A percentile compares a stretch with the other conserved stretches of the same genome.
phyloP scores from a whole-genome alignment of 2,888 invertebrate genomes.

The Rhabditoides inermis region DNA sequence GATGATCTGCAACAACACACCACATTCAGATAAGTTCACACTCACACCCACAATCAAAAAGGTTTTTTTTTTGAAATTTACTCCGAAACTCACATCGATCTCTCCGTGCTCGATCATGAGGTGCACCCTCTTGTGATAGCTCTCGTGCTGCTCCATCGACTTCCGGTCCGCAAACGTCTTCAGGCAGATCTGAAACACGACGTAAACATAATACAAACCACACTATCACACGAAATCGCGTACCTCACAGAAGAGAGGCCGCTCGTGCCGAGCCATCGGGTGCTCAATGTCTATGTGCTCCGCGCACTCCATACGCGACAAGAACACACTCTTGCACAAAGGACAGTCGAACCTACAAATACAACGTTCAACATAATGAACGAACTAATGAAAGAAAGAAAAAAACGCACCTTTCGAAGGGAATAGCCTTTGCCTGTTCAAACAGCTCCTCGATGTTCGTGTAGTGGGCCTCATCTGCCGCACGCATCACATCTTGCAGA shows the following conservation, averaged over 20 bases:
- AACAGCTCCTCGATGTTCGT: conserved; percentile 27
- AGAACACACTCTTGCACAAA: conserved; percentile 41
- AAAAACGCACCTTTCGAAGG: conserved; percentile 40
- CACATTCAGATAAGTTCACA: too few species aligned
- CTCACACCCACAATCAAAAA: too few species aligned
- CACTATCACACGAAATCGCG: too few species aligned
- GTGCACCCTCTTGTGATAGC: conserved; percentile 34
- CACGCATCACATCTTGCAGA: conserved; percentile 29
- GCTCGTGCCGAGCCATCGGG: conserved; percentile 22
- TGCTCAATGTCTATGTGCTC: conserved; percentile 42
- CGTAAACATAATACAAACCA: too few species aligned
- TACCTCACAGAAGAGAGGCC: conserved; percentile 46
- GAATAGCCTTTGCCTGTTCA: conserved; percentile 34
- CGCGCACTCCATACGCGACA: conserved; percentile 40
- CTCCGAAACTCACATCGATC: conserved; percentile 19
- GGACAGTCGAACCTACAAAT: conserved; percentile 45
- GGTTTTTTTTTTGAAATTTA: too few species aligned
- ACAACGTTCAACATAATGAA: neutral
- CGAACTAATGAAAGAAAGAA: too few species aligned
- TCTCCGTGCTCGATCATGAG: conserved; percentile 27
- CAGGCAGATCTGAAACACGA: conserved; percentile 25
- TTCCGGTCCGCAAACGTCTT: too few species aligned
- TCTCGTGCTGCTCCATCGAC: conserved; percentile 32
- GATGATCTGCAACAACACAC: too few species aligned
- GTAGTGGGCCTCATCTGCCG: conserved; percentile 14